Evolutionary conservation across 2,797 vertebrate genomes (phyloP), one percentile per base, ranked within the genome.

Genomic region (Cetoscarus ocellatus): DNA sequence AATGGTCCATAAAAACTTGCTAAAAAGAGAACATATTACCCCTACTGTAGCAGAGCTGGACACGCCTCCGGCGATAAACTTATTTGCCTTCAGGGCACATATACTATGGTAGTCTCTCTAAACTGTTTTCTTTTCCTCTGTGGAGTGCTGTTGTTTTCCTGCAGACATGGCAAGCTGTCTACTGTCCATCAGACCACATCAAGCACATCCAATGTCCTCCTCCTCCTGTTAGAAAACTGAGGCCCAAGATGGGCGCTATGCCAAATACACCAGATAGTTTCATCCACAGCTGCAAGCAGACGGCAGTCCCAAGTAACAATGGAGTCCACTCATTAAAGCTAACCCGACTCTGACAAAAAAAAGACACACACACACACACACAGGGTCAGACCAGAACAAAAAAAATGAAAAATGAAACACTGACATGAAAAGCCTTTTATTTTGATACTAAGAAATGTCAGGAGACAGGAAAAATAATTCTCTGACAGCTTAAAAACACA

Each of bases 281-380:
- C 80, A 84, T 89, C 88, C 90, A 94, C 93, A 94, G 91, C 94
- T 95, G 94, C 87, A 89, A 88, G 88, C 91, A 92, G 90, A 81
- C 88, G 77, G 88, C 79, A 45, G 70, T 51, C 67, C 64, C 64
- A 13, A 80, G 70, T 78, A 94, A 94, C 94, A 95, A 92, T 91
- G 87, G 73, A 88, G 82, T 83, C 83, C 89, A 91, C 89, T 93
- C 84, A 93, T 92, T 86, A 91, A 94, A 91, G 85, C 70, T 55
- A 66, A 70, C 70, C 83, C 61, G 27, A 75, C 77, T 79, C 84
- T 60, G 60, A 82, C 80, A 82, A 72, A 84, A 75, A 79, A 59
- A 70, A 47, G 75, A 19, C 48, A 52, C 49, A 60, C 58, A 59
- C n/a, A n/a, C n/a, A n/a, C 27, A 27, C 27, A 27, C 27, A 27